Evolutionary conservation across 2,888 invertebrate species (phyloP).

Genomic region (Pachymerium ferrugineum): DNA sequence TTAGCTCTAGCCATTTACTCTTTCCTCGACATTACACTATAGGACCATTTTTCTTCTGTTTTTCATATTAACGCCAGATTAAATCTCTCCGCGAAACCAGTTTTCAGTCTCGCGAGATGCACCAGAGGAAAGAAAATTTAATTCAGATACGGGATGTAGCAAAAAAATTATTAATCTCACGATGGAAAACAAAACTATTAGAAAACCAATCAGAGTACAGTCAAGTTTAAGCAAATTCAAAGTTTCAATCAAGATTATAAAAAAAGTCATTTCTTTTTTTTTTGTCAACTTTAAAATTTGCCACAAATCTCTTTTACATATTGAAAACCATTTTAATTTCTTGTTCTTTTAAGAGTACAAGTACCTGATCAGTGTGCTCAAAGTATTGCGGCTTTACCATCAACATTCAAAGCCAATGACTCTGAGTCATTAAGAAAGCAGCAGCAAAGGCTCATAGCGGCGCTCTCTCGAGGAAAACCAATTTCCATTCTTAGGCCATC

Average conservation of each 20-base stretch:
- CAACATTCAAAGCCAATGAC: slow-evolving; percentile 2
- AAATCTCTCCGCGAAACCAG: background rate
- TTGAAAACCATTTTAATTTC: background rate
- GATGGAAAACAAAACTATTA: background rate
- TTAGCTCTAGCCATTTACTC: background rate
- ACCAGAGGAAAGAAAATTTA: background rate
- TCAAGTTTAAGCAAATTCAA: background rate
- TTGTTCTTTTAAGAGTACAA: background rate
- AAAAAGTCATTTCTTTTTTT: too few species aligned
- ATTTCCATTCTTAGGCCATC: background rate
- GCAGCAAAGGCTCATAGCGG: background rate
- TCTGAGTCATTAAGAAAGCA: background rate
- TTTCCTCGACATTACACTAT: background rate
- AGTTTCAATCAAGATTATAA: background rate
- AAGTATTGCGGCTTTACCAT: slow-evolving; percentile 8
- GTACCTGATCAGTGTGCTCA: slow-evolving; percentile 2
- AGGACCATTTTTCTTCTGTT: background rate
- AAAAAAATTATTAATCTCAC: background rate
- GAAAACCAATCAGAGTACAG: too few species aligned
- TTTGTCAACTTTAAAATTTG: background rate
- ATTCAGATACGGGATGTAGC: background rate
- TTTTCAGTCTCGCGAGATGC: background rate
- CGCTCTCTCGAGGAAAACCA: background rate
- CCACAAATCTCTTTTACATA: background rate
- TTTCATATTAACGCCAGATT: slow-evolving; percentile 1